phyloP scores from a whole-genome alignment of 2,113 vertebrate species.

The Erythrocercus mccallii region DNA sequence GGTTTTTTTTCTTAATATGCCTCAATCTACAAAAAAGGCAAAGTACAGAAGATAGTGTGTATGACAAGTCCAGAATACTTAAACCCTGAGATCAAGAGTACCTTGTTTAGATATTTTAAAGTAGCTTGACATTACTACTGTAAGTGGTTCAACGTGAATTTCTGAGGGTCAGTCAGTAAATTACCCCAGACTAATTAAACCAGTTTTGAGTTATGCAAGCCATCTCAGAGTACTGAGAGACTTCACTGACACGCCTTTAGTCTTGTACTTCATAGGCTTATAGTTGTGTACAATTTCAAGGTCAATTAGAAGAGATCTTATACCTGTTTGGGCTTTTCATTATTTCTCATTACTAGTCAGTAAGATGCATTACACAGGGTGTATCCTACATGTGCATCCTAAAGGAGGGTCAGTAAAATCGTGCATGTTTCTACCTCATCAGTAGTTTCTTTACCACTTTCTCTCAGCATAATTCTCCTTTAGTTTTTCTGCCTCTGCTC shows the following conservation, averaged over 20 bases:
- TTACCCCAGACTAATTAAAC: conserved; percentile 36
- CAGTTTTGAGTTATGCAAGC: conserved; percentile 34
- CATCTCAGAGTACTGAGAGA: background rate
- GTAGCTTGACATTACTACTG: background rate
- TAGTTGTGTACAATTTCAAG: background rate
- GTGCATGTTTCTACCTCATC: background rate
- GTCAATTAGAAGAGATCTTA: background rate
- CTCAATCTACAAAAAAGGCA: background rate
- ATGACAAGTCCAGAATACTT: background rate
- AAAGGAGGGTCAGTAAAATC: background rate
- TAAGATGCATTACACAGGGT: background rate
- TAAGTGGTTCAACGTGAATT: background rate
- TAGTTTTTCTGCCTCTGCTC: background rate
- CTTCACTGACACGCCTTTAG: background rate
- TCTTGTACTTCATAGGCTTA: background rate
- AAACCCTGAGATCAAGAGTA: background rate
- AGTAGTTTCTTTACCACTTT: background rate
- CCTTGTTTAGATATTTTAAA: background rate
- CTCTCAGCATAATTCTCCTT: background rate
- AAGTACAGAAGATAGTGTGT: background rate
- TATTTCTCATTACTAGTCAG: background rate
- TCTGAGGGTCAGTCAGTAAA: conserved; percentile 22
- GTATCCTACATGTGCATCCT: background rate
- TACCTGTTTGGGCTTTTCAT: background rate
- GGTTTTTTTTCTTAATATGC: background rate